Evolutionary conservation across 2,797 vertebrate species (phyloP), one percentile per base, ranked within the genome.

Genomic region (Melanotaenia parkinsoni): DNA sequence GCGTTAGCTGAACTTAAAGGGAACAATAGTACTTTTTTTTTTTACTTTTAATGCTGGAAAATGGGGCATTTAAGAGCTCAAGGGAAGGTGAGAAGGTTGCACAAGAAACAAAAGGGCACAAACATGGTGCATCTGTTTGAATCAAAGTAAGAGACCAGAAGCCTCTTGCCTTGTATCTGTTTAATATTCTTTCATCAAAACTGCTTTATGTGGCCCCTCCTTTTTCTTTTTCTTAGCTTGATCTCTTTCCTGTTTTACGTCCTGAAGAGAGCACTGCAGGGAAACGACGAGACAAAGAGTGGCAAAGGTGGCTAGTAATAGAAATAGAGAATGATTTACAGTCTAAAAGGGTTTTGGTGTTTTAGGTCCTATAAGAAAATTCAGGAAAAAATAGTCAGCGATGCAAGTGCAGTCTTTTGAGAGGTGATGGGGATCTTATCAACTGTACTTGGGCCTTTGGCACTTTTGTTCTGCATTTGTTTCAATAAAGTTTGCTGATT

Each of bases 1-100:
- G 95, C 89, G 96, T 96, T 96, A 93, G 93, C 87, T 3, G 86
- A 95, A 94, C 94, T 96, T 95, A 93, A 93, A 88, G 92, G 94
- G 95, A 95, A 97, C 95, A 97, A 97, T 96, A 90, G 90, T 76
- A 38, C 84, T 76, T 90, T 91, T 71, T 30, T 30, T 30, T 91
- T 71, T 62, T 84, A 93, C 92, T 89, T 91, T 93, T 93, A 90
- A 89, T 74, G 73, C 79, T 79, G 54, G 72, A 80, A 83, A 86
- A 81, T 58, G 24, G 61, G 74, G 65, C 76, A 4, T 86, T 90
- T 81, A 74, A 66, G 77, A 79, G 73, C 63, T 72, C 65, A 50
- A 45, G 66, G 81, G 64, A 57, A 45, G 77, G 72, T 72, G 59
- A 79, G 60, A 65, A 62, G 54, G 72, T 74, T 22, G 71, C 32